Conservation (phyloP, 64 coral and sea anemone genomes). For the Actinia tenebrosa region DNA sequence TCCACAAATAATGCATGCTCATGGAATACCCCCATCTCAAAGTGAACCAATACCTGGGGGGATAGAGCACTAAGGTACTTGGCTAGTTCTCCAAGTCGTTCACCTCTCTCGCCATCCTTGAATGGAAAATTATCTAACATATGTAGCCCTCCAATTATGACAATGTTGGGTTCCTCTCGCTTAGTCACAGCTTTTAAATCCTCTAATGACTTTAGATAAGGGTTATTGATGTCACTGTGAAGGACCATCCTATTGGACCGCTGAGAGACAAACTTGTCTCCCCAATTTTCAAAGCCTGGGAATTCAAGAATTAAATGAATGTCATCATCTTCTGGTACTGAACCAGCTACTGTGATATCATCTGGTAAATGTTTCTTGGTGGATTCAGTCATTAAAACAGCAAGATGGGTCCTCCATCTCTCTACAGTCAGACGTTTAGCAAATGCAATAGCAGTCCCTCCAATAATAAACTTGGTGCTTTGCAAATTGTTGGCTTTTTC, state of each 20-base stretch:
- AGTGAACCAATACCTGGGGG: conserved; percentile 50
- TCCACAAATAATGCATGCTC: conserved; percentile 73
- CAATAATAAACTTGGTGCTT: conserved; percentile 53
- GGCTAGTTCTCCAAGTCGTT: conserved; percentile 44
- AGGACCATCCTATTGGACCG: conserved; percentile 74
- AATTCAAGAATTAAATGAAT: conserved; percentile 73
- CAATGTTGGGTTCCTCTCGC: conserved; percentile 34
- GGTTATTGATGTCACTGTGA: conserved; percentile 79
- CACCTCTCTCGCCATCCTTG: conserved; percentile 47
- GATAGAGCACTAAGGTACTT: conserved; percentile 50
- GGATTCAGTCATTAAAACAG: conserved; percentile 47
- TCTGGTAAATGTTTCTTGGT: conserved; percentile 47
- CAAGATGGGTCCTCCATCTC: conserved; percentile 49
- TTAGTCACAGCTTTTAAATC: conserved; percentile 43
- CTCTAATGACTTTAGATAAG: conserved; percentile 75
- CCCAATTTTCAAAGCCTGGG: conserved; percentile 62
- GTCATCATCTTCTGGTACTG: conserved; percentile 55
- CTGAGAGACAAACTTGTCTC: conserved; percentile 54
- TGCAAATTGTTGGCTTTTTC: conserved; percentile 33
- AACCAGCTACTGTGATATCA: conserved; percentile 42
- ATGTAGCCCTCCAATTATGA: conserved; percentile 69
- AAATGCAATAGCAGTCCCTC: conserved; percentile 59
- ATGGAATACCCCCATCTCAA: conserved; percentile 87
- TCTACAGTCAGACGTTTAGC: conserved; percentile 56
- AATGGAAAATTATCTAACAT: conserved; percentile 92